These are phyloP conservation scores for Contarinia nasturtii DNA, from an alignment of 1,140 invertebrate genomes.

Conservation along the genomic window DNA sequence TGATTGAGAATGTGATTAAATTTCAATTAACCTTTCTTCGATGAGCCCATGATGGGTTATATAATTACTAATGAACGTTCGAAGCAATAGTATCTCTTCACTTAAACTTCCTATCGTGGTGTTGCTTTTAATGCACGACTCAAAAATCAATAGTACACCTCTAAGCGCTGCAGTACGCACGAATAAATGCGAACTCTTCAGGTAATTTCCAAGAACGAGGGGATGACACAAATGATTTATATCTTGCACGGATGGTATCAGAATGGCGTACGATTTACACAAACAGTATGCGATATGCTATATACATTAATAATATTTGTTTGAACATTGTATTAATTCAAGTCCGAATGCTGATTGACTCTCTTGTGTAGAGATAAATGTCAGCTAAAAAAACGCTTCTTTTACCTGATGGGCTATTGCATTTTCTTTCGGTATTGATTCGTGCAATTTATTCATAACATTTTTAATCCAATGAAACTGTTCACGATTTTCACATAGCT, in stretches of 20 bases:
- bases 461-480: slow-evolving; percentile 23
- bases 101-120: slow-evolving; percentile 30
- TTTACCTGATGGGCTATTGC: slow-evolving; percentile 22
- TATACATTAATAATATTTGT: neutral
- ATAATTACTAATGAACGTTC: slow-evolving; percentile 46
- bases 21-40: slow-evolving; percentile 28
- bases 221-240: slow-evolving; percentile 13
- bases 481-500: slow-evolving; percentile 23
- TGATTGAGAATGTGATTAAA: too few relatives aligned
- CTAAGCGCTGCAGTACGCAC: slow-evolving; percentile 44
- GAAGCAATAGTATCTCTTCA: slow-evolving; percentile 36
- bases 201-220: slow-evolving; percentile 28
- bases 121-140: slow-evolving; percentile 36
- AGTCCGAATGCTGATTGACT: too few relatives aligned
- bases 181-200: slow-evolving; percentile 28
- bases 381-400: neutral
- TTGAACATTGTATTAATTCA: too few relatives aligned
- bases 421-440: slow-evolving; percentile 21
- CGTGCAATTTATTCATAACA: slow-evolving; percentile 16
- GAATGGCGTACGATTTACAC: slow-evolving; percentile 19
- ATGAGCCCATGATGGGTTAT: slow-evolving; percentile 41
- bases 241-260: slow-evolving; percentile 18
- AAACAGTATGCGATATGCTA: slow-evolving; percentile 22
- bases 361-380: too few relatives aligned
- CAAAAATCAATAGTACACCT: slow-evolving; percentile 57